A percentile compares a stretch with the other conserved stretches of the same genome.
phyloP scores from a whole-genome alignment of 2,888 invertebrate genomes.

The Cephus spinipes region DNA sequence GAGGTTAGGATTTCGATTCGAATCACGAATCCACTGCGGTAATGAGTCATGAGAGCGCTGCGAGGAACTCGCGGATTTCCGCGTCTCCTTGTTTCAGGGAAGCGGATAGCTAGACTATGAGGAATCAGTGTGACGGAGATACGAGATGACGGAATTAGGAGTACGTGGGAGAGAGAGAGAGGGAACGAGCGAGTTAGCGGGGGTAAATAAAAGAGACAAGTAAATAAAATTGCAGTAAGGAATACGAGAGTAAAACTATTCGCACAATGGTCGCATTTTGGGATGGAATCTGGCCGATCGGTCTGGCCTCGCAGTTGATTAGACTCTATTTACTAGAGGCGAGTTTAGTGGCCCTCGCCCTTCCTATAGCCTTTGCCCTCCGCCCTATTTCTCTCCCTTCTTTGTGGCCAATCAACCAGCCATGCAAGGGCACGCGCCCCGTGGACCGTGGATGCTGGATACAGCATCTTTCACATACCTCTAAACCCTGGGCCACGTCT shows the following conservation, averaged over 20 bases:
- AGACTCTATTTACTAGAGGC: conserved; percentile 65
- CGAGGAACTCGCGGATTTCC: neutral
- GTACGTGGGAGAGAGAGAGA: neutral
- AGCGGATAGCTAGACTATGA: neutral
- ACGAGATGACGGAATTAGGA: neutral
- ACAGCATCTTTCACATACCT: conserved; percentile 13
- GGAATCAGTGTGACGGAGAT: neutral
- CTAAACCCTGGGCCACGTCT: neutral
- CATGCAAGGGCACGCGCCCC: conserved; percentile 59
- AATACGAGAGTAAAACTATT: neutral
- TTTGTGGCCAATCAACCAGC: conserved; percentile 65
- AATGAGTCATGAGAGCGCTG: neutral
- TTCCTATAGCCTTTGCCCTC: conserved; percentile 31
- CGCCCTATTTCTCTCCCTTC: conserved; percentile 51
- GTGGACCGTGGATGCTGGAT: conserved; percentile 17
- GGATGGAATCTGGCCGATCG: conserved; percentile 63
- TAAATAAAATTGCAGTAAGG: neutral
- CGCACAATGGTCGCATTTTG: conserved; percentile 36
- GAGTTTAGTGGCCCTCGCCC: conserved; percentile 53
- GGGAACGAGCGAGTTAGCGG: too few relatives aligned
- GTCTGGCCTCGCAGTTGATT: conserved; percentile 62
- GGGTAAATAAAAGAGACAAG: neutral
- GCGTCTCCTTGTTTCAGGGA: neutral
- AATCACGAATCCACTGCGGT: neutral
- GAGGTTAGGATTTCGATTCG: neutral